Evolutionary conservation across 2,888 invertebrate species (phyloP).

Genomic region (Platycheirus albimanus): DNA sequence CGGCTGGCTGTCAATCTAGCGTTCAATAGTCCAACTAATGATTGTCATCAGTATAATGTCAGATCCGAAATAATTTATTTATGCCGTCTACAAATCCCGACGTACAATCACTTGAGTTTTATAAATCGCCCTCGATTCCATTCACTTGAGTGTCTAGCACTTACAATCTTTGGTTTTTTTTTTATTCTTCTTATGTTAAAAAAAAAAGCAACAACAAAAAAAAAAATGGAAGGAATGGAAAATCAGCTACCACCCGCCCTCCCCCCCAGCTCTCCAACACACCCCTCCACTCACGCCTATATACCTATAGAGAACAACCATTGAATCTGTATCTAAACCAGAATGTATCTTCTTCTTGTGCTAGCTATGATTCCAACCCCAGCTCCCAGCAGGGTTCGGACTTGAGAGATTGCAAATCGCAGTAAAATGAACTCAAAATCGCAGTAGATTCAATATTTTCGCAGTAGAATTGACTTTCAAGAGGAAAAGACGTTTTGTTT

Average conservation of each 20-base stretch:
- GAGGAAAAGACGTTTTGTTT: too few species aligned
- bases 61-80: constrained; percentile 70
- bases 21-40: constrained; percentile 70
- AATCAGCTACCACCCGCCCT: constrained; percentile 6
- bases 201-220: too few species aligned
- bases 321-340: constrained; percentile 26
- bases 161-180: constrained; percentile 26
- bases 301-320: background rate
- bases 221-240: constrained; percentile 11
- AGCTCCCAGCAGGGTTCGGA: too few species aligned
- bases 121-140: constrained; percentile 67
- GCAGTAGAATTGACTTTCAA: too few species aligned
- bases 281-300: constrained; percentile 3
- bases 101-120: constrained; percentile 60
- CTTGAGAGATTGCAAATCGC: too few species aligned
- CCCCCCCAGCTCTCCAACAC: background rate
- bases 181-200: too few species aligned
- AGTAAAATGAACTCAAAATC: too few species aligned
- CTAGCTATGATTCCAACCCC: background rate
- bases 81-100: constrained; percentile 53
- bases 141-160: constrained; percentile 60
- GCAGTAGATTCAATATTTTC: too few species aligned
- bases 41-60: constrained; percentile 70
- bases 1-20: constrained; percentile 44
- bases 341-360: constrained; percentile 15